Evolutionary conservation across 1,140 invertebrate species (phyloP), one percentile per base, ranked within the genome.

Genomic region (Pseudachorutes palmiensis): DNA sequence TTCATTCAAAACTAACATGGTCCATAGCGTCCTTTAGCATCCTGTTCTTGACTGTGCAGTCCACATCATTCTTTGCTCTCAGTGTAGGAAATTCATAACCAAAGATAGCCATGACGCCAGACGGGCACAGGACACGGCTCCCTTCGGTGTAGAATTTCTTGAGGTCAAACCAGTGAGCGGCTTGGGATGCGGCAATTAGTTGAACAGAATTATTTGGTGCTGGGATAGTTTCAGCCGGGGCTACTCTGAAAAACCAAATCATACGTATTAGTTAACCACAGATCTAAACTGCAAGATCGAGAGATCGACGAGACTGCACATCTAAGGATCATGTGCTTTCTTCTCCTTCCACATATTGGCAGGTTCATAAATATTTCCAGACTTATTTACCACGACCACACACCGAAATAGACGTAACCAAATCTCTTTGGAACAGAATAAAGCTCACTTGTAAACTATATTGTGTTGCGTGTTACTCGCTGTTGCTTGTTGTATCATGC

Each of bases 121-220:
- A 75, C 3, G 78, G 76, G 19, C 72, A 70, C 2, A 82, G 68
- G 24, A 81, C 69, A 65, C 81, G 67, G 22, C 74, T 70, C 1
- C 76, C 78, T 73, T 83, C 81, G 31, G 67, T 62, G 66, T 77
- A 82, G 69, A 83, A 82, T 59, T 73, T 75, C 2, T 75, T 74
- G 5, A 77, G 58, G 69, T 82, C 76, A 71, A 83, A 78, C 81
- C 81, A 83, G 65, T 83, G 82, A 62, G 78, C 73, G n/a, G 79
- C 67, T n/a, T 65, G 65, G 1, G 33, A 24, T 2, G 62, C 66
- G 2, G 61, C 33, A 22, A 68, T 68, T 55, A 83, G 64, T 33
- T 81, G 78, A 14, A 78, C 77, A 33, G 76, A 77, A 9, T 30
- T 41, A 49, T 76, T 69, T 14, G 74, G 66, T 65, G 81, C 79